Evolutionary conservation across 2,888 invertebrate species (phyloP).

Genomic region (Apoda limacodes): DNA sequence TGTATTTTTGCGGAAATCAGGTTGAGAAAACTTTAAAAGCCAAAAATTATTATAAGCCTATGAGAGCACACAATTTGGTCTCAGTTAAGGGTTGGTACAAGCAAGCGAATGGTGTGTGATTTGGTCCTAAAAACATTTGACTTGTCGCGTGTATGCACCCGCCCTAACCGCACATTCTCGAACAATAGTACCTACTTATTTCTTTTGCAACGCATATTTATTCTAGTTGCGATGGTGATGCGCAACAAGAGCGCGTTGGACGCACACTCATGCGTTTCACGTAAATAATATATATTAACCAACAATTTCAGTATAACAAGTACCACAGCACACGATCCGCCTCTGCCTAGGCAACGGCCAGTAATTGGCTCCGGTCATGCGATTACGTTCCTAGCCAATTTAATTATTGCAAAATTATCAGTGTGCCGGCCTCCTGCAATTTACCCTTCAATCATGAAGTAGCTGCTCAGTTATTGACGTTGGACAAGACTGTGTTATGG

Average conservation of each 20-base stretch:
- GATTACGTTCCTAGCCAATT: constrained; percentile 65
- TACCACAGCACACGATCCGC: constrained; percentile 54
- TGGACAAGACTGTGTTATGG: constrained; percentile 30
- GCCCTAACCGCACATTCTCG: no score
- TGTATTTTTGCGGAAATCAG: no score
- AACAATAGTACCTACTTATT: no score
- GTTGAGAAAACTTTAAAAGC: no score
- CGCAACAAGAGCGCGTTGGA: constrained; percentile 23
- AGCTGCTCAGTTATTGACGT: constrained; percentile 37
- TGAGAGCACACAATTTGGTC: no score
- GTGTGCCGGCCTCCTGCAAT: constrained; percentile 60
- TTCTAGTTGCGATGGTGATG: not conserved
- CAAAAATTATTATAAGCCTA: no score
- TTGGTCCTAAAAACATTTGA: no score
- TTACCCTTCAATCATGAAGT: constrained; percentile 66
- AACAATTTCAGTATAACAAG: constrained; percentile 35
- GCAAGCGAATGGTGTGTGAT: no score
- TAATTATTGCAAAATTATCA: constrained; percentile 69
- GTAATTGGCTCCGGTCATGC: constrained; percentile 68
- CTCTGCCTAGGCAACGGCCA: constrained; percentile 53
- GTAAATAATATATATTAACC: constrained; percentile 53
- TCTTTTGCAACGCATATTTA: no score
- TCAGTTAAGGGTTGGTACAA: no score
- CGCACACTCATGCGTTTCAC: constrained; percentile 51
- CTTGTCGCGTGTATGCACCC: no score